phyloP scores from a whole-genome alignment of 2,113 vertebrate genomes.

The Corythaixoides concolor region DNA sequence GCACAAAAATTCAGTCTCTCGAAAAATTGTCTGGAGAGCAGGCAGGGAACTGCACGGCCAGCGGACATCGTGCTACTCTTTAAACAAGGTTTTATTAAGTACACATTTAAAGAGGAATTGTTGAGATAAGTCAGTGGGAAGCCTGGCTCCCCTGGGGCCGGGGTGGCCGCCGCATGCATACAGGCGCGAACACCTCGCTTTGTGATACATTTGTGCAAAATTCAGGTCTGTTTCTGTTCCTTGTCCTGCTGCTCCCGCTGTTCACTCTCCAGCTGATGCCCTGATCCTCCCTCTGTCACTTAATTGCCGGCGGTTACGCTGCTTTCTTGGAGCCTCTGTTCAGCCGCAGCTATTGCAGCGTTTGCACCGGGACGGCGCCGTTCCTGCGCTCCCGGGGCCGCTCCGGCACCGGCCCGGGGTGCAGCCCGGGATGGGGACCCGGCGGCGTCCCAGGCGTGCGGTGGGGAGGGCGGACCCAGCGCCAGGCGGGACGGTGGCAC shows the following conservation, averaged over 20 bases:
- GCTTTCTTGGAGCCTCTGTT: background rate
- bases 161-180: fast-evolving
- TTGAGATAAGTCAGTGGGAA: background rate
- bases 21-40: background rate
- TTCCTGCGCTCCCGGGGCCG: fast-evolving
- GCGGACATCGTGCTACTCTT: background rate
- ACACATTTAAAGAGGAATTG: background rate
- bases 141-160: background rate
- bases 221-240: background rate
- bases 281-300: background rate
- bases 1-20: background rate
- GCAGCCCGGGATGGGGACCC: background rate
- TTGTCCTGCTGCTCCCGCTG: background rate
- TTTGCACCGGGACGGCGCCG: too few relatives aligned
- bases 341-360: background rate
- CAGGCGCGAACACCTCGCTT: fast-evolving
- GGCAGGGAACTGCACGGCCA: background rate
- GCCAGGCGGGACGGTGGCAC: fast-evolving
- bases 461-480: fast-evolving
- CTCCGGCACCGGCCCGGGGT: fast-evolving
- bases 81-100: background rate
- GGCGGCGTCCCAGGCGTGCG: fast-evolving
- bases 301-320: fast-evolving
- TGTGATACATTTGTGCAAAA: fast-evolving
- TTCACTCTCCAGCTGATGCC: background rate